Evolutionary conservation across 1,140 invertebrate genomes (phyloP), one percentile per base, ranked within the genome.

Genomic region (Orius insidiosus): DNA sequence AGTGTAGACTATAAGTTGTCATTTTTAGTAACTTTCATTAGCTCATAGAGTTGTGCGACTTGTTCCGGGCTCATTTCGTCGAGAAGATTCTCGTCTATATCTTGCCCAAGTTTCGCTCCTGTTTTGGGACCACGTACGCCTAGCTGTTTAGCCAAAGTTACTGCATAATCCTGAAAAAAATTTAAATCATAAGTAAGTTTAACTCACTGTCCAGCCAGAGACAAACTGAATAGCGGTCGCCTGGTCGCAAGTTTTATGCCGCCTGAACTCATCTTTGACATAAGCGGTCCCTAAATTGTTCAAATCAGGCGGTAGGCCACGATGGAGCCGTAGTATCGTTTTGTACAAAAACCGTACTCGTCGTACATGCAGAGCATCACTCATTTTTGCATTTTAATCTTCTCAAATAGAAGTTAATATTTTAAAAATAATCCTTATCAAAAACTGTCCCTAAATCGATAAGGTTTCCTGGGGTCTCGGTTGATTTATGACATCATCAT

Each of bases 171-270:
- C 84, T 88, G 59, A 37, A 59, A 64, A 57, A 50, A 5, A 24
- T 16, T 30, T 33, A 31, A 11, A 16, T 33, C 3, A 7, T 33
- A 6, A 39, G 24, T 18, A 5, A 11, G 9, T 16, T 44, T 15
- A 33, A 67, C 73, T 74, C 68, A 90, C 87, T 34, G 81, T 78
- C 89, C 89, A 95, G 67, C 89, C 87, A 19, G 71, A 74, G 61
- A 93, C 72, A 60, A 95, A 94, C 48, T 80, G 65, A 16, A 68
- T 60, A 8, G 82, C 71, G 61, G 87, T 79, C n/a, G 69, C 62
- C 8, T 67, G 62, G 45, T 69, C 72, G 51, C 80, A n/a, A 86
- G 68, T 72, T 60, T 89, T 85, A 59, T 94, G 87, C 40, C 80
- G 64, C 54, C 74, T 75, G 62, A 95, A 95, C 63, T 95, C 89